Base-by-base conservation (phyloP, 2,113 vertebrate genomes). In the Nothoprocta perdicaria region DNA sequence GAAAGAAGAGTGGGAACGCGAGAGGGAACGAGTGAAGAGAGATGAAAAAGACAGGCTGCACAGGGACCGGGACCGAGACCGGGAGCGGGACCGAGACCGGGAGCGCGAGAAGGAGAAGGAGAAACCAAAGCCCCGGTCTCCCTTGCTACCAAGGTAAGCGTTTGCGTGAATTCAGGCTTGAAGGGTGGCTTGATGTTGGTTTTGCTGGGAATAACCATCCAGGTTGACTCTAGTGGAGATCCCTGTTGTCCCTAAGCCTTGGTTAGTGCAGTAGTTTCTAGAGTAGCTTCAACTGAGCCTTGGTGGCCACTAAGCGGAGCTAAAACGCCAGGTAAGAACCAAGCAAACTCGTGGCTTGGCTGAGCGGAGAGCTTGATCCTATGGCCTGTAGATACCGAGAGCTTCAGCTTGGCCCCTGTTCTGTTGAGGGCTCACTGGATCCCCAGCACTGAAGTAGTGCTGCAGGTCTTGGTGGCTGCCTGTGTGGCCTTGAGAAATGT, bases 41-140 rank as follows among this genome's bases (percentile, higher is more conserved):
- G 98, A 98, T 3, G 98, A 98, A 50, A 98, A 98, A 79, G 98
- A 98, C 87, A 80, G 98, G 11, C 97, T 95, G 84, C 97, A 98
- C 94, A 73, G 97, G 4, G 97, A 98, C 38, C 93, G 97, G 0
- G 97, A 96, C 76, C 46, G 96, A 46, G 94, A 96, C 12, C 71
- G 95, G 2, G 96, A 97, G 10, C 63, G 96, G 21, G 98, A 99
- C 31, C 45, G 97, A 23, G 97, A 99, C n/a, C 89, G 97, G 29
- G 99, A 99, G 10, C 98, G 99, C 19, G 99, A 99, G 7, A 99
- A 99, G 31, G 99, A 99, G 48, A 99, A 99, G 45, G 99, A 99
- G 22, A 98, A 98, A 82, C 93, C 98, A 6, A 99, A 99, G 90
- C 97, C 98, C 1, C 98, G 98, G 9, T 98, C 99, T 4, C 99